Base-by-base conservation (phyloP, 2,113 vertebrate species). In the Piprites chloris region DNA sequence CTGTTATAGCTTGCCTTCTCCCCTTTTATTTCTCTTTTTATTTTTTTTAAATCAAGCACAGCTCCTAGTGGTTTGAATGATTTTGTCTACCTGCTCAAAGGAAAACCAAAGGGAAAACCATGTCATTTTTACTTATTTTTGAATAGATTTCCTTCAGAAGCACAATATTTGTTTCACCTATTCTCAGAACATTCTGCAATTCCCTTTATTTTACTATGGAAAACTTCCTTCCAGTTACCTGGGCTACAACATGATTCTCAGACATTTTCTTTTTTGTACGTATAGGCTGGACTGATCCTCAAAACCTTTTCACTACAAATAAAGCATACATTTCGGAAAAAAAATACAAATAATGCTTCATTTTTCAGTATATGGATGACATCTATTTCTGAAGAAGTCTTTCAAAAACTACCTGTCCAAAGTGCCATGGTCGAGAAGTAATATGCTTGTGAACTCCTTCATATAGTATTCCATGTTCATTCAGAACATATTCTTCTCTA, bases 381-480 rank as follows among this genome's bases (percentile, higher is more conserved):
- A 41, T 33, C 21, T 74, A 6, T 42, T 87, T 90, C 50, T 62
- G 49, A 81, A 42, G 4, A 77, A 78, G 14, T 69, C 32, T 75
- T 75, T 84, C 37, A 72, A 46, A 89, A 80, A 37, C 15, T 95
- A 98, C 97, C 97, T 98, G 97, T 82, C 97, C 97, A 89, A 96
- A 96, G 37, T 97, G 95, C 97, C 97, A 97, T 26, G 96, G 95
- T 62, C 96, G 87, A 77, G 86, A 85, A 8, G 92, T 96, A 50
- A 98, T 93, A 15, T 95, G 95, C 56, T 97, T 96, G 72, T 94
- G 85, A 61, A 96, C 93, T 30, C 97, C 97, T 81, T 97, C 92
- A 61, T 96, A 97, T 16, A 97, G 63, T 74, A 97, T 95, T 23
- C 97, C 97, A 49, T 97, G 91, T 61, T 97, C 97, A 83, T 97